Conservation (phyloP, 2,113 vertebrate species). For the Paracanthobrama guichenoti region DNA sequence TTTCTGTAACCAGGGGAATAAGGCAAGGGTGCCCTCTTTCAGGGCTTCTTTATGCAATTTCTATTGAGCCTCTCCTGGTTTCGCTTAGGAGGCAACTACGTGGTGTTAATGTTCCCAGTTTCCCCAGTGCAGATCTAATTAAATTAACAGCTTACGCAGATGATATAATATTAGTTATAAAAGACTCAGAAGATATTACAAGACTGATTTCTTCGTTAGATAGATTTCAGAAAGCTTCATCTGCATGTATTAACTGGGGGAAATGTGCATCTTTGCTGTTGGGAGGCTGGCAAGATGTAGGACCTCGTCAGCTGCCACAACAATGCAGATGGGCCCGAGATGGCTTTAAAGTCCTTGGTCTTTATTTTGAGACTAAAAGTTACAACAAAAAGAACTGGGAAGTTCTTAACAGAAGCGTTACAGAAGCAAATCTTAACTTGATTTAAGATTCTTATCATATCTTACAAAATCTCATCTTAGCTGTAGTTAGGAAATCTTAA, state of each 20-base stretch:
- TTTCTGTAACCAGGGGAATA: too few species aligned
- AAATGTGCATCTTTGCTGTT: not conserved
- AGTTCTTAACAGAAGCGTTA: too few species aligned
- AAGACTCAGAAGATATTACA: not conserved
- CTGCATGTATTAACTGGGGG: conserved; percentile 2
- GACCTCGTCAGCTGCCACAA: not conserved
- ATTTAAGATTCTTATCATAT: too few species aligned
- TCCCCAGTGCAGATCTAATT: not conserved
- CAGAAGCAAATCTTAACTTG: too few species aligned
- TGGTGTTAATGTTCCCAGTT: not conserved
- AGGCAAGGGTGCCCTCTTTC: conserved; percentile 8
- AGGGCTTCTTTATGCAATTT: not conserved
- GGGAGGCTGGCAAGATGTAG: not conserved
- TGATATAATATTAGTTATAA: not conserved
- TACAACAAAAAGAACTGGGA: not conserved
- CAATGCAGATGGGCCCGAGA: not conserved
- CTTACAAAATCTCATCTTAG: too few species aligned
- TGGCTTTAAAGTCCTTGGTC: not conserved
- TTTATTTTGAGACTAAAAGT: not conserved
- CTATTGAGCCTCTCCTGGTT: not conserved
- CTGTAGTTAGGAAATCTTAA: too few species aligned
- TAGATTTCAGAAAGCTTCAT: not conserved
- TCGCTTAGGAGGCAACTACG: not conserved
- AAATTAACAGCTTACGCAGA: conserved; percentile 11
- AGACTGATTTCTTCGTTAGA: not conserved